Evolutionary conservation across 2,797 vertebrate species (phyloP).

Genomic region (Lutjanus argentimaculatus): DNA sequence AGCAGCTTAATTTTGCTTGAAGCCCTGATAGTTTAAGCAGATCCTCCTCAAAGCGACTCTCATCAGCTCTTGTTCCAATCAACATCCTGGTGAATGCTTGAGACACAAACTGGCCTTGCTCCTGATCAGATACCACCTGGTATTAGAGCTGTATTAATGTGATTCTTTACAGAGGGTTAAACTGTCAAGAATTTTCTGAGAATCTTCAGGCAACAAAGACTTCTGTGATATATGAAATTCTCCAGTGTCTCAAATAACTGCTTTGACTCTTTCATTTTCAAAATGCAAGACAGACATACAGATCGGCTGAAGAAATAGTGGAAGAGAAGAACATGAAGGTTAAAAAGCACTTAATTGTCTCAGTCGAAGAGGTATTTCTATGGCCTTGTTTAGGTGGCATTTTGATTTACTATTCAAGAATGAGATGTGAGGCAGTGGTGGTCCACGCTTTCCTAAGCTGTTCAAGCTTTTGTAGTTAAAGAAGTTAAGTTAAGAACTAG

Average conservation of each 20-base stretch:
- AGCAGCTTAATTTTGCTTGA: constrained; percentile 11
- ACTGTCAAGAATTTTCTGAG: neutral
- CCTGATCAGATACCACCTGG: constrained; percentile 21
- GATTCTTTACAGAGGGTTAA: constrained; percentile 14
- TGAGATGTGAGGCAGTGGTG: neutral
- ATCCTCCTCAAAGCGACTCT: constrained; percentile 28
- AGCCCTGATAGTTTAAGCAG: constrained; percentile 51
- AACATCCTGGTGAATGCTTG: constrained; percentile 25
- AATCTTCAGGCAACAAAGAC: neutral
- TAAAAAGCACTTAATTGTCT: neutral
- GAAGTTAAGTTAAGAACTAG: no score
- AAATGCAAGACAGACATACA: neutral
- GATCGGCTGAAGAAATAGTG: neutral
- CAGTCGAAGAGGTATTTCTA: neutral
- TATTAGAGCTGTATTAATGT: constrained; percentile 21
- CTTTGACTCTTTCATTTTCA: neutral
- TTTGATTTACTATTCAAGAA: neutral
- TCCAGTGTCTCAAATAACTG: neutral
- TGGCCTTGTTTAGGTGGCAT: neutral
- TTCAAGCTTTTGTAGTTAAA: neutral
- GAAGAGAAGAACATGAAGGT: neutral
- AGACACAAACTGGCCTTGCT: neutral
- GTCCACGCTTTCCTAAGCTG: neutral
- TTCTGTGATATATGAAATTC: constrained; percentile 9
- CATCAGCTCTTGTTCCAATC: constrained; percentile 42